phyloP scores from a whole-genome alignment of 2,888 invertebrate species.

The Lypha dubia region DNA sequence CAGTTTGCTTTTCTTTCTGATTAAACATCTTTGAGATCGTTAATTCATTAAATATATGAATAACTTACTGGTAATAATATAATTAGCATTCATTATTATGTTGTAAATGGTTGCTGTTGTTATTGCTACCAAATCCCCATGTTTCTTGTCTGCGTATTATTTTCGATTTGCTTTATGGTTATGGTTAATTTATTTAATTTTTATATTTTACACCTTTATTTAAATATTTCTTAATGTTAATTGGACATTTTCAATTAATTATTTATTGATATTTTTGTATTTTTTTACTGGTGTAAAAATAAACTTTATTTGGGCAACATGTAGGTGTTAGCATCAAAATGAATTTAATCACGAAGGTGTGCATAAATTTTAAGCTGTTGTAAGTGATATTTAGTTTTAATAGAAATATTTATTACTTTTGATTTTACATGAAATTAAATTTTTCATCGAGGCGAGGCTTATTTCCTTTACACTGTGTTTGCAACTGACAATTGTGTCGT shows the following conservation, averaged over 20 bases:
- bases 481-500: too few relatives aligned
- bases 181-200: not conserved
- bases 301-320: not conserved
- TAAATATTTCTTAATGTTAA: conserved; percentile 27
- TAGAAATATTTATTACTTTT: too few relatives aligned
- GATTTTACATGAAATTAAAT: not conserved
- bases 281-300: not conserved
- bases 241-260: conserved; percentile 17
- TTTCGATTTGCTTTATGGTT: not conserved
- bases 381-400: not conserved
- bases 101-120: conserved; percentile 5
- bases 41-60: conserved; percentile 27
- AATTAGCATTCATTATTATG: conserved; percentile 30
- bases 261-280: not conserved
- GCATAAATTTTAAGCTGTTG: not conserved
- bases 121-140: not conserved
- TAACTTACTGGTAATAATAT: conserved; percentile 43
- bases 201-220: not conserved
- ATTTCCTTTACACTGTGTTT: too few relatives aligned
- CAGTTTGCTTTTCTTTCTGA: conserved; percentile 7
- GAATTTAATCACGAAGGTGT: not conserved
- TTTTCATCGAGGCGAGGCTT: too few relatives aligned
- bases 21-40: conserved; percentile 22
- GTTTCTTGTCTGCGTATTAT: not conserved
- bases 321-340: not conserved